phyloP scores from a whole-genome alignment of 1,140 invertebrate species.

The Calephelis nemesis region DNA sequence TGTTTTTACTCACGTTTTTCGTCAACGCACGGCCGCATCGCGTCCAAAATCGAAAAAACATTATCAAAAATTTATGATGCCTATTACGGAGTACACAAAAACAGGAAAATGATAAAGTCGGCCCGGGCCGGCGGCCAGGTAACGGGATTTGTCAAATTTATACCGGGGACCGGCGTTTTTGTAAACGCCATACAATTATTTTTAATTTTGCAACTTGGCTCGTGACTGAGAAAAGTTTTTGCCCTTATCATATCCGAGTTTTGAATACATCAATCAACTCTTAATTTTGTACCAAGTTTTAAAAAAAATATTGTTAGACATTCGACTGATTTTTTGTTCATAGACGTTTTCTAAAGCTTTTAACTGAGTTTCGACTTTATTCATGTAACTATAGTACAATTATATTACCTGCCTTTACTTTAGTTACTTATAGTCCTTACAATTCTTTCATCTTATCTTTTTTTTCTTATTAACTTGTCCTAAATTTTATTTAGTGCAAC shows the following conservation, averaged over 20 bases:
- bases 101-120: slow-evolving; percentile 66
- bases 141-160: slow-evolving; percentile 65
- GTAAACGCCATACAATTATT: slow-evolving; percentile 55
- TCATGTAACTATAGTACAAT: no score
- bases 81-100: slow-evolving; percentile 64
- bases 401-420: no score
- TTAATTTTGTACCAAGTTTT: not conserved
- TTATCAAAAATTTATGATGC: slow-evolving; percentile 71
- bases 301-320: no score
- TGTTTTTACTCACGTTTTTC: slow-evolving; percentile 35
- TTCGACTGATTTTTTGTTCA: not conserved
- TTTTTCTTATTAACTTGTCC: no score
- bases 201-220: slow-evolving; percentile 47
- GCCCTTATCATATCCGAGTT: slow-evolving; percentile 2
- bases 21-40: slow-evolving; percentile 27
- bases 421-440: no score
- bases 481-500: no score
- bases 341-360: not conserved
- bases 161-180: slow-evolving; percentile 48
- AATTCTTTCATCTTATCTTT: no score
- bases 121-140: slow-evolving; percentile 38
- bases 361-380: no score
- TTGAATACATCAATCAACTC: slow-evolving; percentile 6
- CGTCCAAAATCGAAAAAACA: slow-evolving; percentile 58
- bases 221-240: slow-evolving; percentile 6